phyloP scores from a whole-genome alignment of 1,140 invertebrate species.

The Saccostrea cuccullata region DNA sequence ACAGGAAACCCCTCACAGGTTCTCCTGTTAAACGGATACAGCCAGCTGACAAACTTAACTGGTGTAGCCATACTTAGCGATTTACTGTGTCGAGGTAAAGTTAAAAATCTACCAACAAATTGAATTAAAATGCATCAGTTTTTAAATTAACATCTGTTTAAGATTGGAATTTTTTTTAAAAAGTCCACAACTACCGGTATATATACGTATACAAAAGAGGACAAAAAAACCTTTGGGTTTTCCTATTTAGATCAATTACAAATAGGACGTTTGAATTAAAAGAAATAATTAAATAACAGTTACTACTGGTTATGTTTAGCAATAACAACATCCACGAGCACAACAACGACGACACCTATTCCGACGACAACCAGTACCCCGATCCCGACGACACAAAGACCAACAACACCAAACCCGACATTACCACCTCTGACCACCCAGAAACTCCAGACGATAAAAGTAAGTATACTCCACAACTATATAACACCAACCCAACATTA shows the following conservation, averaged over 20 bases:
- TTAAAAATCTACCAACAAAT: neutral
- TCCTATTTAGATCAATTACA: too few species aligned
- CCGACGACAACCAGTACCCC: neutral
- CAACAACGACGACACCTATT: constrained; percentile 6
- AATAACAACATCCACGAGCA: constrained; percentile 27
- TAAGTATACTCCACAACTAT: neutral
- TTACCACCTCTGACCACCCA: neutral
- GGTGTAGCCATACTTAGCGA: neutral
- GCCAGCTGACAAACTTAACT: constrained; percentile 26
- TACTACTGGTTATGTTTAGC: neutral
- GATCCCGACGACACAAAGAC: neutral
- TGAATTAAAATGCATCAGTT: too few species aligned
- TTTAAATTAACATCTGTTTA: too few species aligned
- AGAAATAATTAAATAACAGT: too few species aligned
- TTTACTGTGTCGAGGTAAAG: constrained; percentile 31
- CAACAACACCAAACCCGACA: neutral
- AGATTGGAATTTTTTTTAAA: neutral
- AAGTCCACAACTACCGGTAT: neutral
- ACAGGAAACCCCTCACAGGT: constrained; percentile 17
- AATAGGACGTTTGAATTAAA: too few species aligned
- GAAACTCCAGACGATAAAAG: neutral
- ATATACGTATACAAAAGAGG: neutral
- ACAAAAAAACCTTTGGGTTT: too few species aligned
- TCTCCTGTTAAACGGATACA: constrained; percentile 23
- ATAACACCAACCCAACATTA: too few species aligned